Base-by-base conservation (phyloP, 2,113 vertebrate species). In the Pseudorasbora parva region DNA sequence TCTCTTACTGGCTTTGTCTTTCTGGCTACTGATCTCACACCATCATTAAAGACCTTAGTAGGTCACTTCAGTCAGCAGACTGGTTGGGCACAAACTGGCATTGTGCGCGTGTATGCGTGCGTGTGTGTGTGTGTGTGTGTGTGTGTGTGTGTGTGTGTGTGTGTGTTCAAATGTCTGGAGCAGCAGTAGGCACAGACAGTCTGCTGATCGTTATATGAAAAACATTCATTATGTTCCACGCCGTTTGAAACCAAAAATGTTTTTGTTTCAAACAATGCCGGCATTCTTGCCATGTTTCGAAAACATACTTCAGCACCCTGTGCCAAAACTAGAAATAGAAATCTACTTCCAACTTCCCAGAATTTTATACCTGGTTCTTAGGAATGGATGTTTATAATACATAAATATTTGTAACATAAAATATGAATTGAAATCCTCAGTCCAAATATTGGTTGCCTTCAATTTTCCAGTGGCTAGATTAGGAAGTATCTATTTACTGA, bases 221-320 rank as follows among this genome's bases (percentile, higher is more conserved):
- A 45, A 73, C 47, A 60, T 62, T 25, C 68, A 73, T 82, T 82
- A 73, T 74, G 43, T 74, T 43, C 57, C n/a, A 62, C 76, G 17
- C 57, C 0, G 76, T 60, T 62, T 78, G 76, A 64, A 78, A 62
- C 76, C 57, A 78, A 78, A 78, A 78, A 78, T 78, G 76, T 78
- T 78, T 78, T 78, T 78, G 76, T 62, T 78, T 41, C 19, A 78
- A 23, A 78, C 76, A 78, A 78, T 78, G 57, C n/a, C 23, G 2
- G 76, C 57, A 78, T 78, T 78, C 56, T 62, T 78, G 41, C 7
- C 57, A 47, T 78, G 76, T 78, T 78, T 62, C 37, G 3, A 17
- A 43, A 62, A 78, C 57, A 51, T 23, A 78, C 37, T 78, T 25
- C n/a, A 78, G 57, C 41, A 11, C 23, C 12, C n/a, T 62, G 14